Evolutionary conservation across 2,113 vertebrate species (phyloP).

Genomic region (Daphoenositta chrysoptera): DNA sequence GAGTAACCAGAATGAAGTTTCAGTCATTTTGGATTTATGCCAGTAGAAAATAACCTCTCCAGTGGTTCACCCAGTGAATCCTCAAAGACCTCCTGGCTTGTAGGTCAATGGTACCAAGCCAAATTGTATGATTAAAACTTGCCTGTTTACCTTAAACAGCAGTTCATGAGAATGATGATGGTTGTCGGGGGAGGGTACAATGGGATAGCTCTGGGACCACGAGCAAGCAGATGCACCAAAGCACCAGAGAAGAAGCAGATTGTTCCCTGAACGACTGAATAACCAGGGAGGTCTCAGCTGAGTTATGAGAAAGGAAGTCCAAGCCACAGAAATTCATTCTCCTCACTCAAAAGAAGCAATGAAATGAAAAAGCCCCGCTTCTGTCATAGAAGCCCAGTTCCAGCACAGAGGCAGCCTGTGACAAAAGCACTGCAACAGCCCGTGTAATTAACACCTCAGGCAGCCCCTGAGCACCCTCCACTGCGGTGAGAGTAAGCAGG

Average conservation of each 20-base stretch:
- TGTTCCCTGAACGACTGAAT: neutral
- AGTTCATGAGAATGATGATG: neutral
- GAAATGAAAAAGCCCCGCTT: neutral
- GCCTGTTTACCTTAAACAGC: neutral
- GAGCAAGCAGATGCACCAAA: neutral
- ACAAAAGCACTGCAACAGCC: neutral
- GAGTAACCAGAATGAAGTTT: slow-evolving; percentile 14
- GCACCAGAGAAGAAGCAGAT: neutral
- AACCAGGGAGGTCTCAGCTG: neutral
- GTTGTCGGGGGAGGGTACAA: neutral
- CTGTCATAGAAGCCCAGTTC: neutral
- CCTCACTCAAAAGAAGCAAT: neutral
- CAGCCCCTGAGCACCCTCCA: neutral
- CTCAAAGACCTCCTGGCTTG: neutral
- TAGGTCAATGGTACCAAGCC: neutral
- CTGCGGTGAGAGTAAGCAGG: neutral
- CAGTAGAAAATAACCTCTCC: slow-evolving; percentile 8
- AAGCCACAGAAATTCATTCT: neutral
- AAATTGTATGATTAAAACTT: neutral
- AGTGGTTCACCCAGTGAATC: neutral
- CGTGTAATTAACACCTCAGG: neutral
- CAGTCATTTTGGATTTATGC: neutral
- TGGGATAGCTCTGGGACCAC: neutral
- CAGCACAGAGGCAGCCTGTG: neutral
- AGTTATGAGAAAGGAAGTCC: neutral